These are phyloP conservation scores for Pachliopta kotzebuea DNA, from an alignment of 2,888 invertebrate genomes.

Conservation along the genomic window DNA sequence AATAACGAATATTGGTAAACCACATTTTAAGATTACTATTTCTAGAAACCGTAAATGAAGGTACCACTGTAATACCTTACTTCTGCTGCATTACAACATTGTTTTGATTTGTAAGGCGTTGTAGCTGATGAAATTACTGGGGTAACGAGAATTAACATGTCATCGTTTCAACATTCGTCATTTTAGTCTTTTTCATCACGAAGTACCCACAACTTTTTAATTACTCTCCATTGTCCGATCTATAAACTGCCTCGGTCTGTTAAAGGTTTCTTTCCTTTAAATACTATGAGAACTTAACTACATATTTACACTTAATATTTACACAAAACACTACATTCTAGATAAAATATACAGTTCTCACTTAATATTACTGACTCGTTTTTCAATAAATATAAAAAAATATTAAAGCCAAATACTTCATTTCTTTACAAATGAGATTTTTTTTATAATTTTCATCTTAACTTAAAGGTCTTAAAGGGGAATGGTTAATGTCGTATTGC, in stretches of 20 bases:
- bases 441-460: constrained; percentile 36
- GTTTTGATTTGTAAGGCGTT: no score
- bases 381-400: constrained; percentile 56
- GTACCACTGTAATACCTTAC: no score
- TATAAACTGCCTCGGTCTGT: constrained; percentile 15
- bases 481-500: constrained; percentile 52
- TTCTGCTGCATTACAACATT: no score
- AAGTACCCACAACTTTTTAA: no score
- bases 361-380: constrained; percentile 76
- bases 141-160: no score
- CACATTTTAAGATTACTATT: no score
- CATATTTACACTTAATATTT: constrained; percentile 36
- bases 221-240: no score
- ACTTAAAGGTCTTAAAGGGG: constrained; percentile 56
- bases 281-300: constrained; percentile 14
- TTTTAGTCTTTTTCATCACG: no score
- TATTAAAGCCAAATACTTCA: constrained; percentile 62
- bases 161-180: no score
- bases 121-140: no score
- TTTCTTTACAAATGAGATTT: constrained; percentile 42
- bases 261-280: constrained; percentile 21
- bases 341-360: constrained; percentile 48
- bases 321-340: constrained; percentile 38
- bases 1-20: no score
- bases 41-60: no score